Evolutionary conservation across 1,140 invertebrate species (phyloP), one percentile per base, ranked within the genome.

Genomic region (Cecropterus lyciades): DNA sequence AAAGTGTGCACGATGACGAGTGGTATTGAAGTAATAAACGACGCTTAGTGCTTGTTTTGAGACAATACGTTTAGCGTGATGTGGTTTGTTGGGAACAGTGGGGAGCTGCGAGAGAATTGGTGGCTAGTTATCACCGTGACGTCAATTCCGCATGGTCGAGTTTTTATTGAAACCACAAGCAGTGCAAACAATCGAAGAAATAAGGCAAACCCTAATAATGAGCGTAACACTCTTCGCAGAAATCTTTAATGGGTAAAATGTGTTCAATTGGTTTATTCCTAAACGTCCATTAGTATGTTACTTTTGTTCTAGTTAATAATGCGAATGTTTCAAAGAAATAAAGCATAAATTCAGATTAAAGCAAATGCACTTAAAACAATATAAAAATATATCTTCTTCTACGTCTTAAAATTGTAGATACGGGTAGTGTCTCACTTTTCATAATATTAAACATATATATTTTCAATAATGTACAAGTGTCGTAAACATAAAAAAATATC

Each of bases 1-100:
- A 77, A 59, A 70, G 55, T 66, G 68, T 75, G 69, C 75, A 62
- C 67, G 69, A 75, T 78, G 72, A 77, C 71, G 76, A 73, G 70
- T 62, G 59, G 46, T 62, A 62, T 62, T 51, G 45, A 62, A 51
- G 59, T 37, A 74, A 78, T 78, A 72, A 82, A 69, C 40, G 64
- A 42, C 52, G 30, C 66, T 82, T 70, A 77, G 75, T 71, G 70
- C 52, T 72, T 70, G 55, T 63, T 80, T 79, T 80, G 65, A 82
- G 72, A 85, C 75, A 78, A 70, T 77, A 64, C 56, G 67, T 48
- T 64, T 55, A 42, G 16, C 64, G 64, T 73, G 65, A 72, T 69
- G 72, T 43, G 67, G 65, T 60, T 43, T 46, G 73, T 48, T 67
- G 8, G 42, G 66, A 77, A 77, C 84, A 73, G 79, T 79, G 74